A percentile compares a stretch with the other conserved stretches of the same genome.
phyloP scores from a whole-genome alignment of 30 jellyfish, hydroid and myxozoan genomes.

The Mastigias papua region DNA sequence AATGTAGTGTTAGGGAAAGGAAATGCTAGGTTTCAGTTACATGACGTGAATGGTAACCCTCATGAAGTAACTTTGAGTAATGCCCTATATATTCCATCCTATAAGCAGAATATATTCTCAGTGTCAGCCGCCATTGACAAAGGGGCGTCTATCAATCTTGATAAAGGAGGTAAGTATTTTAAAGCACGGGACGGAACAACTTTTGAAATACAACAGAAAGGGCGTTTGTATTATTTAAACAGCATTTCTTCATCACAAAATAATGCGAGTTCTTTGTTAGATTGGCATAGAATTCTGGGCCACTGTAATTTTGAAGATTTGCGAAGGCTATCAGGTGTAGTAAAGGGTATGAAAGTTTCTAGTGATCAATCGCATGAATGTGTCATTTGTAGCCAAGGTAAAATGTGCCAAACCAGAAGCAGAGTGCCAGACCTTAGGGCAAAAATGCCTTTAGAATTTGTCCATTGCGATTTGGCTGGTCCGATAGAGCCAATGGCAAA shows the following conservation, averaged over 20 bases:
- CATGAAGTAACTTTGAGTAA: conserved; percentile 28
- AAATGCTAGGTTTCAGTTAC: conserved; percentile 14
- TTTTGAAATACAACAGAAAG: conserved; percentile 52
- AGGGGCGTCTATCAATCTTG: conserved; percentile 46
- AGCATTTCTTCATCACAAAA: conserved; percentile 19
- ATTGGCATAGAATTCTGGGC: conserved; percentile 57
- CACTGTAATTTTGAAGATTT: conserved; percentile 56
- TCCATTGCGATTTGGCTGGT: conserved; percentile 34
- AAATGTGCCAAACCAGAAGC: background rate
- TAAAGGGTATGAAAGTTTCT: conserved; percentile 35
- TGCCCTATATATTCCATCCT: conserved; percentile 52
- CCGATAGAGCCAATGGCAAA: conserved; percentile 31
- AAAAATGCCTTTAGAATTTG: conserved; percentile 18
- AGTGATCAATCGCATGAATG: conserved; percentile 30
- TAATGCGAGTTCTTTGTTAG: background rate
- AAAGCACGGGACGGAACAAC: conserved; percentile 32
- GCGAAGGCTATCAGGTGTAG: conserved; percentile 23
- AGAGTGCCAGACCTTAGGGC: conserved; percentile 12
- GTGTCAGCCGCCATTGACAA: conserved; percentile 59
- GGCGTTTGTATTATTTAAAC: conserved; percentile 34
- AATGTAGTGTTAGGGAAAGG: conserved; percentile 49
- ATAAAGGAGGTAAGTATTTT: background rate
- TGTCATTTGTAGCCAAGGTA: conserved; percentile 18
- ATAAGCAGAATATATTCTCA: conserved; percentile 51
- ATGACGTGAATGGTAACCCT: conserved; percentile 21